Conservation (phyloP, 2,888 invertebrate species). For the Euplagia quadripunctaria region DNA sequence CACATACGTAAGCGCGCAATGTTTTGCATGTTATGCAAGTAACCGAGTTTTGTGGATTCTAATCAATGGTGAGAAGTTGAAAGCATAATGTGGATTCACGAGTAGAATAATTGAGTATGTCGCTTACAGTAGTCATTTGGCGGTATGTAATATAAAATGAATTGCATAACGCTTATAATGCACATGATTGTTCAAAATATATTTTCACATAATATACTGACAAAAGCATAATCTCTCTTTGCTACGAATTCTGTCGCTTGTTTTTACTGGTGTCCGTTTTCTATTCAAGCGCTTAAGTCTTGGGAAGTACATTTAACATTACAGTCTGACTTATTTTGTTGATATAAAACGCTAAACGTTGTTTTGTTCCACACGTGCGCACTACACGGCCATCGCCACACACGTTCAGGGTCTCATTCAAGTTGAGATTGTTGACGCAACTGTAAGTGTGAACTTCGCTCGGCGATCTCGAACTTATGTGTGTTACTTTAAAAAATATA, state of each 20-base stretch:
- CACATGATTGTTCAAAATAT: conserved; percentile 59
- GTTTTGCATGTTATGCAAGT: conserved; percentile 77
- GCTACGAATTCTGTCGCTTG: conserved; percentile 74
- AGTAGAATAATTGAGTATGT: conserved; percentile 68
- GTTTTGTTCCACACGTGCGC: conserved; percentile 85
- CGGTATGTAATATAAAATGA: conserved; percentile 63
- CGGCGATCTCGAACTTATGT: conserved; percentile 78
- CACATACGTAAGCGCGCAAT: conserved; percentile 64
- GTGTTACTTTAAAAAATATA: conserved; percentile 79
- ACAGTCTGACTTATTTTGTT: conserved; percentile 52
- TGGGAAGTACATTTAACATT: conserved; percentile 34
- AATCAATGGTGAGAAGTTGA: conserved; percentile 59
- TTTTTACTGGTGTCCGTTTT: conserved; percentile 49
- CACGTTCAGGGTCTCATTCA: conserved; percentile 83
- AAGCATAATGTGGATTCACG: conserved; percentile 61
- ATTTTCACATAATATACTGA: conserved; percentile 45
- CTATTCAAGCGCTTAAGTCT: conserved; percentile 35
- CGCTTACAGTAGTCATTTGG: conserved; percentile 82
- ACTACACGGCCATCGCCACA: conserved; percentile 73
- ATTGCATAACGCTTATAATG: conserved; percentile 73
- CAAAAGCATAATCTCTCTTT: conserved; percentile 60
- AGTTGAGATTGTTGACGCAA: conserved; percentile 86
- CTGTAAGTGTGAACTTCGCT: conserved; percentile 86
- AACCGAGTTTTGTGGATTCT: conserved; percentile 63
- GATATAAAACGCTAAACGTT: conserved; percentile 74